phyloP scores from a whole-genome alignment of 2,888 invertebrate species.

The Nematopogon swammerdamellus region DNA sequence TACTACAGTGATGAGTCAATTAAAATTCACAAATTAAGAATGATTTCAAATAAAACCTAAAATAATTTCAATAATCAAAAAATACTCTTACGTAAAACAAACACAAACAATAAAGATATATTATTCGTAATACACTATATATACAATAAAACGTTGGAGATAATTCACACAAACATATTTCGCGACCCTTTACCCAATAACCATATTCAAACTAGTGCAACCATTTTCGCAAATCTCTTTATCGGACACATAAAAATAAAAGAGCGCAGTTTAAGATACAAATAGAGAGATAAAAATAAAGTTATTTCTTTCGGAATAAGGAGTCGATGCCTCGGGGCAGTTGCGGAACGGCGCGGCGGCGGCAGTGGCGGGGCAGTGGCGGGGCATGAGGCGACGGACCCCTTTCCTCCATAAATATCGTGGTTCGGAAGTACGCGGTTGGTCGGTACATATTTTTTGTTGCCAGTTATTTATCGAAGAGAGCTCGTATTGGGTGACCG shows the following conservation, averaged over 20 bases:
- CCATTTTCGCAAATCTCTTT: conserved; percentile 23
- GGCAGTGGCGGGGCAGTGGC: conserved; percentile 12
- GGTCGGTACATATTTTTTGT: conserved; percentile 43
- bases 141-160: no score
- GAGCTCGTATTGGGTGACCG: conserved; percentile 3
- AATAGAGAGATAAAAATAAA: conserved; percentile 47
- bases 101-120: no score
- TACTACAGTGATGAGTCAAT: no score
- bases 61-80: no score
- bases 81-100: no score
- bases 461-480: conserved; percentile 39
- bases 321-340: not conserved
- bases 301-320: conserved; percentile 27
- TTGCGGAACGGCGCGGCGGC: no score
- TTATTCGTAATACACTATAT: no score
- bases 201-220: not conserved
- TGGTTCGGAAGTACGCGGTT: conserved; percentile 51
- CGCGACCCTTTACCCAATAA: not conserved
- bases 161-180: no score
- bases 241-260: conserved; percentile 23
- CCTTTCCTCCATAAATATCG: conserved; percentile 53
- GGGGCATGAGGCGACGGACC: conserved; percentile 45
- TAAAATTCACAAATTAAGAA: no score
- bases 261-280: conserved; percentile 30
- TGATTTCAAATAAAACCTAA: no score